phyloP scores from a whole-genome alignment of 2,797 vertebrate species.

The Oceanodroma leucorhoa region DNA sequence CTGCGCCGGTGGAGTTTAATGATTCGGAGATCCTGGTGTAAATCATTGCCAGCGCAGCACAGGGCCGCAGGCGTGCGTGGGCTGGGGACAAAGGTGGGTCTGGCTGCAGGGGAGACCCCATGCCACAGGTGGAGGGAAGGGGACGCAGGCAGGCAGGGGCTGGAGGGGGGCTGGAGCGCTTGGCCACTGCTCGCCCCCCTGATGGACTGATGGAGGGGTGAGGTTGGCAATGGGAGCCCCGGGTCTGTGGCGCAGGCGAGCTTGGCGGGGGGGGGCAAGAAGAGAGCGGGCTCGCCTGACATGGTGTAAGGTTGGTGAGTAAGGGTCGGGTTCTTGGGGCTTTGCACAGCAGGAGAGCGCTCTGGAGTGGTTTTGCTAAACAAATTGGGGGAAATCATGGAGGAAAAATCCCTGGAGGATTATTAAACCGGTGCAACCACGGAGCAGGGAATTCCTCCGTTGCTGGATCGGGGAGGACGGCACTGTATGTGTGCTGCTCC shows the following conservation, averaged over 20 bases:
- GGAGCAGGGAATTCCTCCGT: not conserved
- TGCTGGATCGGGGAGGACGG: not conserved
- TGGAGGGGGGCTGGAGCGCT: rapidly evolving
- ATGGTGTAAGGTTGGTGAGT: rapidly evolving
- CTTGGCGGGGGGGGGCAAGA: not conserved
- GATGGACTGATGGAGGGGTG: not conserved
- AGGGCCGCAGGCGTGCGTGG: rapidly evolving
- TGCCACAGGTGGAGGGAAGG: rapidly evolving
- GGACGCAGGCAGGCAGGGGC: not conserved
- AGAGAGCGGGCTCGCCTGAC: rapidly evolving
- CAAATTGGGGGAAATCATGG: rapidly evolving
- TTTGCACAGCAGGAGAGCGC: rapidly evolving
- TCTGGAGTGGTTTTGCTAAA: rapidly evolving
- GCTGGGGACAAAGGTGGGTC: not conserved
- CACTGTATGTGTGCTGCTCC: rapidly evolving
- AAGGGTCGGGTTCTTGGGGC: rapidly evolving
- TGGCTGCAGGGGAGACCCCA: not conserved
- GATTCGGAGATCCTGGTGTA: not conserved
- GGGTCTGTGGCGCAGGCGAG: rapidly evolving
- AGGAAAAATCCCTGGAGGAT: not conserved
- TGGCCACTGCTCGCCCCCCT: rapidly evolving
- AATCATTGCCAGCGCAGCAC: constrained; percentile 19
- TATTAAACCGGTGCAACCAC: not conserved
- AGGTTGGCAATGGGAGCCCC: not conserved
- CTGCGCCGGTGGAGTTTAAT: rapidly evolving